A percentile compares a stretch with the other conserved stretches of the same genome.
phyloP scores from a whole-genome alignment of 2,113 vertebrate genomes.

The Gymnocephalus cernua region DNA sequence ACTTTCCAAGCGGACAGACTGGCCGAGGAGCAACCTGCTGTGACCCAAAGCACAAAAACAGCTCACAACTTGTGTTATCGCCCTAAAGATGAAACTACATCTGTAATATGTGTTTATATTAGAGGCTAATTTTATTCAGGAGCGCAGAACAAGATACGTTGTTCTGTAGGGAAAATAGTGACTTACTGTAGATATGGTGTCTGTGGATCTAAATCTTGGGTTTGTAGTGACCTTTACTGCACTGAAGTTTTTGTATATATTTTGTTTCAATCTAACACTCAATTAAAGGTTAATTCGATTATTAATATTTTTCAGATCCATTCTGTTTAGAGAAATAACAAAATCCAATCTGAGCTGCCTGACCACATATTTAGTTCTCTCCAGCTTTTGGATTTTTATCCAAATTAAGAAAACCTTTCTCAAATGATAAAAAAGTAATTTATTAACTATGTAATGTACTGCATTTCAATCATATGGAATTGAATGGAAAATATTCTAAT shows the following conservation, averaged over 20 bases:
- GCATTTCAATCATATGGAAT: constrained; percentile 43
- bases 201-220: constrained; percentile 1
- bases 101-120: constrained; percentile 32
- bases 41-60: constrained; percentile 40
- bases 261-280: neutral
- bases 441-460: constrained; percentile 4
- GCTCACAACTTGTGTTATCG: constrained; percentile 58
- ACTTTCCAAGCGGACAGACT: constrained; percentile 48
- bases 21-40: constrained; percentile 48
- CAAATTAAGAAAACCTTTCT: constrained; percentile 36
- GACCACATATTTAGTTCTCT: constrained; percentile 2
- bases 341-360: constrained; percentile 42
- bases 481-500: constrained; percentile 27
- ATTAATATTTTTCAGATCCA: constrained; percentile 13
- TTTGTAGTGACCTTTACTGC: constrained; percentile 42
- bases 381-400: neutral
- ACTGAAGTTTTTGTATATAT: neutral
- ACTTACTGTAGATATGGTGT: neutral
- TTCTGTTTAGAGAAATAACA: constrained; percentile 13
- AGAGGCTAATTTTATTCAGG: constrained; percentile 28
- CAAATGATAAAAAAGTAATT: constrained; percentile 22
- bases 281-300: neutral
- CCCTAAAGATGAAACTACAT: constrained; percentile 59
- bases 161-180: neutral
- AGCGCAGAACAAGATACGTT: constrained; percentile 28